Evolutionary conservation across 2,797 vertebrate species (phyloP).

Genomic region (Phataginus tricuspis): DNA sequence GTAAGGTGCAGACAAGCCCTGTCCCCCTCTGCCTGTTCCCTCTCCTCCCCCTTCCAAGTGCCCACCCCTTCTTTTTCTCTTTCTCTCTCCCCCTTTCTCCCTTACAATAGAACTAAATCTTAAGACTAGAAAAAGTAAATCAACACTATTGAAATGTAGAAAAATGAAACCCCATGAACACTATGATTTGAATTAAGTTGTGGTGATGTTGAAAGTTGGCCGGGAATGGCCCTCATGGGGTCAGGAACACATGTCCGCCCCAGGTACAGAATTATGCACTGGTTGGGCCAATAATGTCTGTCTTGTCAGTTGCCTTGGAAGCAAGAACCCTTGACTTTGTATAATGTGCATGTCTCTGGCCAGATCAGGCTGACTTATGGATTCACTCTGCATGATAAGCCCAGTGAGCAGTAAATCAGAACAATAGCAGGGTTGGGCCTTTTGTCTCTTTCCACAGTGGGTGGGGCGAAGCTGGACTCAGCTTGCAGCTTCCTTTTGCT

Average conservation of each 20-base stretch:
- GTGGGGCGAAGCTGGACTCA: neutral
- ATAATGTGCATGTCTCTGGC: neutral
- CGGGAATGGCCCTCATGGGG: neutral
- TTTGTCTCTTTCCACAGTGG: neutral
- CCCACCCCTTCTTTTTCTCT: no score
- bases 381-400: neutral
- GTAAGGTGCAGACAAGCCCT: rapidly evolving
- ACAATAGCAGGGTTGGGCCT: neutral
- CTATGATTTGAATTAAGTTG: neutral
- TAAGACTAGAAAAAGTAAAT: neutral
- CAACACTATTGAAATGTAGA: neutral
- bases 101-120: neutral
- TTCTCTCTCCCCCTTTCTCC: neutral
- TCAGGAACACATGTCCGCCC: neutral
- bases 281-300: neutral
- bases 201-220: neutral
- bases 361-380: conserved; percentile 15
- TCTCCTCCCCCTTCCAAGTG: no score
- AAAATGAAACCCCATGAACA: neutral
- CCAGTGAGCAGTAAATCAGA: conserved; percentile 44
- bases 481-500: neutral
- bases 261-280: neutral
- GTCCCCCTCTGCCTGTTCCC: neutral
- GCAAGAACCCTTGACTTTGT: neutral
- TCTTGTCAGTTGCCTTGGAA: conserved; percentile 49